Evolutionary conservation across 2,797 vertebrate genomes (phyloP).

Genomic region (Rhinogobio ventralis): DNA sequence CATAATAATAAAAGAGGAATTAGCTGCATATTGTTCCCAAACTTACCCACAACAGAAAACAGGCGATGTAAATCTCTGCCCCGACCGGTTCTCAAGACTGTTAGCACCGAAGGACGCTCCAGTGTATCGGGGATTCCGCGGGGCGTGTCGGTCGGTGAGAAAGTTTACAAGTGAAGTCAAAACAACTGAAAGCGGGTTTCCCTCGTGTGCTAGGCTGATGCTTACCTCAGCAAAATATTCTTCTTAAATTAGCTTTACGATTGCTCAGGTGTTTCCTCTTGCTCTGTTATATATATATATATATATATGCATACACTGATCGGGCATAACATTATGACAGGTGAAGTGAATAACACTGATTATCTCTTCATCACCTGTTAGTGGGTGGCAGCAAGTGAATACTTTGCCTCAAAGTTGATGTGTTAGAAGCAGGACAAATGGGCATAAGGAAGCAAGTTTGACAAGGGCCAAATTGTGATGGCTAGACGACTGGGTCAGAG

Average conservation of each 20-base stretch:
- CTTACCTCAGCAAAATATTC: constrained; percentile 19
- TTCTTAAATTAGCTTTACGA: neutral
- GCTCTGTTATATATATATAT: too few species aligned
- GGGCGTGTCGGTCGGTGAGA: constrained; percentile 78
- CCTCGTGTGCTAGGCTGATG: constrained; percentile 60
- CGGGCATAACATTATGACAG: too few species aligned
- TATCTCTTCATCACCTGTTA: too few species aligned
- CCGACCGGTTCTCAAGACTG: constrained; percentile 52
- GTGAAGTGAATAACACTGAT: too few species aligned
- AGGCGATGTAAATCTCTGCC: constrained; percentile 10
- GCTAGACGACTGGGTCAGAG: too few species aligned
- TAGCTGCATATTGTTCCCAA: neutral
- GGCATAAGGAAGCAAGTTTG: too few species aligned
- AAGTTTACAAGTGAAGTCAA: constrained; percentile 65
- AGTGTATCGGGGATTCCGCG: constrained; percentile 62
- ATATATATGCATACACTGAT: too few species aligned
- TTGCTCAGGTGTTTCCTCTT: neutral
- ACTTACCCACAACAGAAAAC: neutral
- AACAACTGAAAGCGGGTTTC: constrained; percentile 40
- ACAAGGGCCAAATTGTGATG: too few species aligned
- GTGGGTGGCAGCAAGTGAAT: too few species aligned
- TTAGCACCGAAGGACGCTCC: constrained; percentile 43
- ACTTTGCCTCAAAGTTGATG: too few species aligned
- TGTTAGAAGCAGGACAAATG: too few species aligned
- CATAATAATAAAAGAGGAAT: neutral